These are phyloP conservation scores for Mola mola DNA, from an alignment of 2,113 vertebrate species.

Conservation along the genomic window DNA sequence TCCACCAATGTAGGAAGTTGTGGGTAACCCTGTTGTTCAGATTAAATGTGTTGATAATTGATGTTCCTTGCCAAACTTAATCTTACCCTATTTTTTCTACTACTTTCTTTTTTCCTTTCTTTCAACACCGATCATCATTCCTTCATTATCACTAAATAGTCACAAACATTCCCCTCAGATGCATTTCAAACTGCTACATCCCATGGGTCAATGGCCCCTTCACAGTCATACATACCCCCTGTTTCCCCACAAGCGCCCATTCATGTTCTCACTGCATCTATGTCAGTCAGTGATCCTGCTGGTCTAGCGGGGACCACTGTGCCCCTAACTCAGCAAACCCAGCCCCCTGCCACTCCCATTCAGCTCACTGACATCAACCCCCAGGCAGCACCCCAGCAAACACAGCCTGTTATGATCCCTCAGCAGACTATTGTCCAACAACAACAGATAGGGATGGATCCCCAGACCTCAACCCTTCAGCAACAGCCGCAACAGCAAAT, in stretches of 20 bases:
- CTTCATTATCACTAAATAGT: conserved; percentile 65
- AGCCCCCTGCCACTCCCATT: conserved; percentile 71
- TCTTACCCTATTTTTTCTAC: conserved; percentile 74
- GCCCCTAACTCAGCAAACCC: conserved; percentile 71
- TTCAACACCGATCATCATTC: conserved; percentile 60
- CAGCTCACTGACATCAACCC: conserved; percentile 74
- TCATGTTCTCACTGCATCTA: conserved; percentile 69
- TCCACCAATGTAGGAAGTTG: conserved; percentile 28
- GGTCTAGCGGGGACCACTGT: conserved; percentile 63
- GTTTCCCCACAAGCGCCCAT: conserved; percentile 75
- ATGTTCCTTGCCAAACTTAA: conserved; percentile 70
- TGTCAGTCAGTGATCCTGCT: conserved; percentile 73
- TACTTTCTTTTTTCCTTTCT: conserved; percentile 59
- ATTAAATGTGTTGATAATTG: conserved; percentile 67
- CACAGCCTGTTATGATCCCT: conserved; percentile 67
- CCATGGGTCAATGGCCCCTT: conserved; percentile 64
- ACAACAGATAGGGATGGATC: conserved; percentile 76
- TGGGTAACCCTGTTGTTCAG: conserved; percentile 56
- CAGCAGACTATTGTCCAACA: conserved; percentile 77
- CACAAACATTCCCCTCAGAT: conserved; percentile 78
- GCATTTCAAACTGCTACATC: conserved; percentile 73
- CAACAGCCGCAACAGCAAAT: conserved; percentile 68
- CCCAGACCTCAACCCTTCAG: conserved; percentile 67
- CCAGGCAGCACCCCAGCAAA: conserved; percentile 73
- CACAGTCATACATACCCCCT: conserved; percentile 75